phyloP scores from a whole-genome alignment of 1,140 invertebrate species.

The Cryptotermes secundus region DNA sequence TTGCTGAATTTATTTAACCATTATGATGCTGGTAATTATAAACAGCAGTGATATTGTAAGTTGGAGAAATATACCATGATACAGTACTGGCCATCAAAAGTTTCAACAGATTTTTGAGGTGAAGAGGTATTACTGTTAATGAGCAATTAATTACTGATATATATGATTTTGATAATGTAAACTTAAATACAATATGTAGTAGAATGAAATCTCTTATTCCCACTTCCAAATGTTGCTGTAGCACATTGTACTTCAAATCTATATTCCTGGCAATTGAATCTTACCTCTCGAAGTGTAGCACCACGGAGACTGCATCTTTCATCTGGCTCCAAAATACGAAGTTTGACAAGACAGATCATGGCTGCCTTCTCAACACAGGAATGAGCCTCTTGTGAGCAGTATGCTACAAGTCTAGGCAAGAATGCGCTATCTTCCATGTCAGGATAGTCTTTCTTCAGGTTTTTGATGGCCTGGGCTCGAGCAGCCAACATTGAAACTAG shows the following conservation, averaged over 20 bases:
- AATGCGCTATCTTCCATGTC: slow-evolving; percentile 71
- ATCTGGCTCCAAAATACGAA: slow-evolving; percentile 85
- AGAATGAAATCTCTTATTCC: too few species aligned
- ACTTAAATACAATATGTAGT: too few species aligned
- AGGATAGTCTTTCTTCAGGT: slow-evolving; percentile 59
- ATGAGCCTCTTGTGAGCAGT: slow-evolving; percentile 79
- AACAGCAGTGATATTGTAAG: too few species aligned
- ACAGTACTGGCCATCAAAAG: too few species aligned
- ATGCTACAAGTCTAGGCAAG: slow-evolving; percentile 82
- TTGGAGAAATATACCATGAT: too few species aligned
- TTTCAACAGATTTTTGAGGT: too few species aligned
- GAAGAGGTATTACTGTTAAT: too few species aligned
- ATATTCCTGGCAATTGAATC: not conserved
- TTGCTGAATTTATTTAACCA: not conserved
- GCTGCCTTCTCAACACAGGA: slow-evolving; percentile 94
- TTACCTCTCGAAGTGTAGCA: slow-evolving; percentile 58
- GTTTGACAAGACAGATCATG: slow-evolving; percentile 86
- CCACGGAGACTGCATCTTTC: slow-evolving; percentile 77
- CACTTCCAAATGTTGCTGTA: too few species aligned
- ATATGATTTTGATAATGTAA: too few species aligned
- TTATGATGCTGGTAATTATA: too few species aligned
- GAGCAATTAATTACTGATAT: too few species aligned
- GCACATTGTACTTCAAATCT: too few species aligned
- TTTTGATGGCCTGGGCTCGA: slow-evolving; percentile 68
- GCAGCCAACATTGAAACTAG: slow-evolving; percentile 81